These are phyloP conservation scores for Lomographa bimaculata DNA, from an alignment of 2,888 invertebrate genomes.

Conservation along the genomic window DNA sequence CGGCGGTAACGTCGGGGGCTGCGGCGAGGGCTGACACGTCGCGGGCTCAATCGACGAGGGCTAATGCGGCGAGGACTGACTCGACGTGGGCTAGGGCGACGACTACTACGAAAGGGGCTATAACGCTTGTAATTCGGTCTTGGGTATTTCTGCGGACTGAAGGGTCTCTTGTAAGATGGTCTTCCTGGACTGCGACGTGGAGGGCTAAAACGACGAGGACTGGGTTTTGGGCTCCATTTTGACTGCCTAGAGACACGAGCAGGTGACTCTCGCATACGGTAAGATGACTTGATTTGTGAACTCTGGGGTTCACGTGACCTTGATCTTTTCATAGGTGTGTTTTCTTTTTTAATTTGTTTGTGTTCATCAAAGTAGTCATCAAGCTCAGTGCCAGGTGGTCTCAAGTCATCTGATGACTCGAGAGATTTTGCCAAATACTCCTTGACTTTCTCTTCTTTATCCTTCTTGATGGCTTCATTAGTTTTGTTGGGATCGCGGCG, in stretches of 20 bases:
- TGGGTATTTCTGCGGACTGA: no score
- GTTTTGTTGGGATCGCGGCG: constrained; percentile 73
- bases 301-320: constrained; percentile 2
- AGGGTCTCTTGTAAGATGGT: no score
- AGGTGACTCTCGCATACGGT: constrained; percentile 13
- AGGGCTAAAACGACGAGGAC: constrained; percentile 29
- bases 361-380: constrained; percentile 63
- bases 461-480: constrained; percentile 68
- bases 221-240: constrained; percentile 31
- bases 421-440: constrained; percentile 68
- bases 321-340: constrained; percentile 11
- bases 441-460: constrained; percentile 75
- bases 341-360: constrained; percentile 35
- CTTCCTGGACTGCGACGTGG: constrained; percentile 19
- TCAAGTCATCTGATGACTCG: constrained; percentile 61
- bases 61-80: constrained; percentile 36
- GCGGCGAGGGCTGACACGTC: constrained; percentile 15
- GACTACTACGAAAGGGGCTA: constrained; percentile 35
- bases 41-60: constrained; percentile 32
- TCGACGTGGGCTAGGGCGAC: constrained; percentile 31
- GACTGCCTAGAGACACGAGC: not conserved
- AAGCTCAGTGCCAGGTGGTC: constrained; percentile 74
- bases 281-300: constrained; percentile 18
- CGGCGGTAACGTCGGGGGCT: constrained; percentile 15
- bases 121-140: no score